phyloP scores from a whole-genome alignment of 2,113 vertebrate genomes.

The Hydrochoerus hydrochaeris region DNA sequence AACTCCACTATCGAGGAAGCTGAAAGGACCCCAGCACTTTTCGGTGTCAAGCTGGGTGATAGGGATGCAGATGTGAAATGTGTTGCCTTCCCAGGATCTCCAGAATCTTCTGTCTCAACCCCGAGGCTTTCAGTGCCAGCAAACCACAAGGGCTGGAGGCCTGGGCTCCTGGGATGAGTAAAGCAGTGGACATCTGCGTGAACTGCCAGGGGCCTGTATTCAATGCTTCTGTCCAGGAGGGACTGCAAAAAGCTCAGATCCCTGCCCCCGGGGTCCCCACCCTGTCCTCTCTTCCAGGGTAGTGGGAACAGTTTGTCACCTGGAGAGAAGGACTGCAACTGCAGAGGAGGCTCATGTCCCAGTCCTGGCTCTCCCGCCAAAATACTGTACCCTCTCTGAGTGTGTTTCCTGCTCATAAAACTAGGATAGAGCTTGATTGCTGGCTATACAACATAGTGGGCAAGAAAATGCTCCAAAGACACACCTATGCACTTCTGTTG shows the following conservation, averaged over 20 bases:
- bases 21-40: not conserved
- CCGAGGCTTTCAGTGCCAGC: not conserved
- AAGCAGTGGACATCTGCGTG: accelerated
- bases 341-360: not conserved
- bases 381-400: not conserved
- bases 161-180: accelerated
- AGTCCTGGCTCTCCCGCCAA: not conserved
- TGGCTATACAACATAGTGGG: too few relatives aligned
- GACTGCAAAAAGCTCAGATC: not conserved
- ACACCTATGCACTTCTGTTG: not conserved
- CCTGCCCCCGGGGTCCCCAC: accelerated
- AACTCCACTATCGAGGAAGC: not conserved
- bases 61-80: not conserved
- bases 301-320: not conserved
- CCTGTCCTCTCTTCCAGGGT: not conserved
- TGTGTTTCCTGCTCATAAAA: not conserved
- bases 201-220: accelerated
- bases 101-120: not conserved
- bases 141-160: too few relatives aligned
- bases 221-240: not conserved
- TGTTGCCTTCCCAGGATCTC: not conserved
- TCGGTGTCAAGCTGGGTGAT: not conserved
- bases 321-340: not conserved
- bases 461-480: not conserved
- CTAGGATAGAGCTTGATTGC: not conserved